phyloP scores from a whole-genome alignment of 2,888 invertebrate genomes.

The Luperina nickerlii region DNA sequence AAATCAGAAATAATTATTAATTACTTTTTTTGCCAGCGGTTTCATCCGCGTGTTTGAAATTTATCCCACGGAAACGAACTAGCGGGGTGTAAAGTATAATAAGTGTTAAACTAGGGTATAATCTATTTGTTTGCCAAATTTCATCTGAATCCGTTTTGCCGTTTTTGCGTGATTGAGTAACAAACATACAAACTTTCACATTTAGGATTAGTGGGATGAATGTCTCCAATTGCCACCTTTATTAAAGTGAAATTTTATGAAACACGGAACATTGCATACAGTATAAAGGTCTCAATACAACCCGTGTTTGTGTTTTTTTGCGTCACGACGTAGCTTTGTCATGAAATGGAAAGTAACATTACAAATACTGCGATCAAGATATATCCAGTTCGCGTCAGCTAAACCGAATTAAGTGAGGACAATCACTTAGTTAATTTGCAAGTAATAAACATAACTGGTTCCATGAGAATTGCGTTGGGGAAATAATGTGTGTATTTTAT shows the following conservation, averaged over 20 bases:
- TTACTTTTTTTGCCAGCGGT: not conserved
- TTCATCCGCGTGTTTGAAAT: not conserved
- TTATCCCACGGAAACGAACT: not conserved
- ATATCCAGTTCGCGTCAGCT: constrained; percentile 43
- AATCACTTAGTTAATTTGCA: constrained; percentile 44
- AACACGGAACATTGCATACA: constrained; percentile 28
- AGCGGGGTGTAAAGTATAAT: not conserved
- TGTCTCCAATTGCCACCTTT: not conserved
- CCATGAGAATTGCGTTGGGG: constrained; percentile 25
- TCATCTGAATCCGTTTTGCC: not conserved
- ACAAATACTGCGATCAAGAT: constrained; percentile 43
- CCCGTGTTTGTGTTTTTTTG: constrained; percentile 29
- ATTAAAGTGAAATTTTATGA: constrained; percentile 13
- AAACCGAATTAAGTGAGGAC: constrained; percentile 38
- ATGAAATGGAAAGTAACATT: constrained; percentile 60
- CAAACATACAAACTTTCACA: not conserved
- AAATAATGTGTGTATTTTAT: not conserved
- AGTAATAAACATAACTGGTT: constrained; percentile 49
- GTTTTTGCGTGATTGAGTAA: not conserved
- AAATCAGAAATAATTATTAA: not conserved
- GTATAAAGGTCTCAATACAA: constrained; percentile 24
- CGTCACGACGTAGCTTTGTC: constrained; percentile 20
- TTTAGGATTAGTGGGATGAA: not conserved
- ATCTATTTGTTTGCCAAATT: not conserved
- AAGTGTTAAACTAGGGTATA: not conserved